phyloP scores from a whole-genome alignment of 2,797 vertebrate species.

The Huso huso region DNA sequence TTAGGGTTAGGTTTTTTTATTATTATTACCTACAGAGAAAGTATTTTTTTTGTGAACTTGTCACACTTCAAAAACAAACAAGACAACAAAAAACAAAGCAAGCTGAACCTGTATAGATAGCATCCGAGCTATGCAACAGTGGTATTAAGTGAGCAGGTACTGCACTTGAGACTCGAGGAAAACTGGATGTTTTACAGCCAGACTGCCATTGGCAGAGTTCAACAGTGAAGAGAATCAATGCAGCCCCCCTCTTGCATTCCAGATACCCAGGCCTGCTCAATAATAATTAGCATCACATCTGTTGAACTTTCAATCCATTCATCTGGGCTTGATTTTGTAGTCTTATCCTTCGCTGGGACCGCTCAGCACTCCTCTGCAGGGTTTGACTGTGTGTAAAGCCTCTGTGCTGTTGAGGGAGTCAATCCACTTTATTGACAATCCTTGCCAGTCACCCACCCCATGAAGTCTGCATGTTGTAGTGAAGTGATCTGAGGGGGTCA shows the following conservation, averaged over 20 bases:
- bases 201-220: conserved; percentile 29
- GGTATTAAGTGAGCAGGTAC: conserved; percentile 34
- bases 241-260: conserved; percentile 1
- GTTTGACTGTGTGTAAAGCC: background rate
- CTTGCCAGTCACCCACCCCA: no score
- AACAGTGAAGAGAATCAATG: conserved; percentile 20
- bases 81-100: no score
- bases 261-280: conserved; percentile 5
- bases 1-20: no score
- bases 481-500: no score
- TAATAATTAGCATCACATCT: conserved; percentile 20
- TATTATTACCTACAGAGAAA: no score
- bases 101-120: no score
- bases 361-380: background rate
- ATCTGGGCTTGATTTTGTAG: conserved; percentile 1
- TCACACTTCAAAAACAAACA: background rate
- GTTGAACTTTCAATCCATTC: conserved; percentile 10
- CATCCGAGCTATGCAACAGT: no score
- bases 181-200: conserved; percentile 43
- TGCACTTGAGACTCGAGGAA: conserved; percentile 48
- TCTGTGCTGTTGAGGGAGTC: no score
- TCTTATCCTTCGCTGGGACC: conserved; percentile 6
- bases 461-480: no score
- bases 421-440: no score
- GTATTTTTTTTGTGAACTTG: no score